A percentile compares a stretch with the other conserved stretches of the same genome.
Evolutionary conservation across 2,888 invertebrate species (phyloP).

Genomic region (Nephrotoma guestfalica): DNA sequence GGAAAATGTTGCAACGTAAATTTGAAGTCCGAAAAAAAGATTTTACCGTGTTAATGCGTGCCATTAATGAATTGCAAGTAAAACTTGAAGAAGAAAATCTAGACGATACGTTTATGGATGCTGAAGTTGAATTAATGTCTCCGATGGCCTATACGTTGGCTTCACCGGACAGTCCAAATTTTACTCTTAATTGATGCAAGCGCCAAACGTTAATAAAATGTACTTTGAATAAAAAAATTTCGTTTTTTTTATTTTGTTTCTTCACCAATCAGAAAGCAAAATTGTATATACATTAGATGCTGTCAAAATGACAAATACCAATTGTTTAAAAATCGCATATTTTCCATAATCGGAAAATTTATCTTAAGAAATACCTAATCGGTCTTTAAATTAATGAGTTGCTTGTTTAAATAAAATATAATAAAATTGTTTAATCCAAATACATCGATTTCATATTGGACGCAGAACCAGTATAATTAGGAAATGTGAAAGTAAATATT

Average conservation of each 20-base stretch:
- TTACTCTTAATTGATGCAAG: background rate
- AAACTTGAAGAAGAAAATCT: conserved; percentile 46
- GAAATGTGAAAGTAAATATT: background rate
- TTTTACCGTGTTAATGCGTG: conserved; percentile 74
- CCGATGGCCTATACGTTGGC: background rate
- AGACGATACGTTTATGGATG: conserved; percentile 21
- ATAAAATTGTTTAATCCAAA: background rate
- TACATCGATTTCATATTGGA: background rate
- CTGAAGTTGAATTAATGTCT: background rate
- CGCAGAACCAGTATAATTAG: background rate
- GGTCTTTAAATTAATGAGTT: background rate
- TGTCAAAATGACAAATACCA: background rate
- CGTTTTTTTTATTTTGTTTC: background rate
- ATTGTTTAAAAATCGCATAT: background rate
- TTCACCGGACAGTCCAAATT: background rate
- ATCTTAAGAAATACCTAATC: background rate
- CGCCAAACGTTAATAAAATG: background rate
- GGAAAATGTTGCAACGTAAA: conserved; percentile 57
- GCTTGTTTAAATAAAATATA: background rate
- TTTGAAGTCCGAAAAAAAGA: conserved; percentile 75
- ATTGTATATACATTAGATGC: background rate
- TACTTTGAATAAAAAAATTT: background rate
- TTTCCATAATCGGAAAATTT: background rate
- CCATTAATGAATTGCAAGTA: conserved; percentile 71
- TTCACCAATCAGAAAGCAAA: background rate